phyloP scores from a whole-genome alignment of 2,113 vertebrate genomes.

The Petromus typicus region DNA sequence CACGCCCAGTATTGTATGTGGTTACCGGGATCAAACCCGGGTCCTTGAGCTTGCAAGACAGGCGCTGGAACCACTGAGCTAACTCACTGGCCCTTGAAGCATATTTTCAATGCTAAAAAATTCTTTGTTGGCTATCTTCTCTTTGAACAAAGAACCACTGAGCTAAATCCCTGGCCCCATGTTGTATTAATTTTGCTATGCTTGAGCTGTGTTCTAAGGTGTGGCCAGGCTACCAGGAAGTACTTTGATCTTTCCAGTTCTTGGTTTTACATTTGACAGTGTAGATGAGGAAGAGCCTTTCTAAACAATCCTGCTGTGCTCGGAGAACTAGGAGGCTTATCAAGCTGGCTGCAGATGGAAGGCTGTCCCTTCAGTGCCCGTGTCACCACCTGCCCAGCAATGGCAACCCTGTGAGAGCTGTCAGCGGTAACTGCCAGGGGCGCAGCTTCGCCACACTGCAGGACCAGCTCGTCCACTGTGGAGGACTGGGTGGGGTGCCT shows the following conservation, averaged over 20 bases:
- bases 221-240: background rate
- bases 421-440: too few species aligned
- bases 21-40: too few species aligned
- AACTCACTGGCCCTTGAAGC: too few species aligned
- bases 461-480: background rate
- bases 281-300: background rate
- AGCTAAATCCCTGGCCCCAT: too few species aligned
- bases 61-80: too few species aligned
- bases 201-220: conserved; percentile 1
- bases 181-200: background rate
- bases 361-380: background rate
- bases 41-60: too few species aligned
- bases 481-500: background rate
- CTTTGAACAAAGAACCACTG: background rate
- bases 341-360: background rate
- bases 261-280: background rate
- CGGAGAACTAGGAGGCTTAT: background rate
- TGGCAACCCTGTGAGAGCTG: background rate
- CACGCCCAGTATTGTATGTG: too few species aligned
- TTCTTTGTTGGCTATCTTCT: background rate
- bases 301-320: background rate
- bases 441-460: background rate
- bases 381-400: background rate
- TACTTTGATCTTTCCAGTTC: background rate
- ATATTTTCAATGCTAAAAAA: background rate